These are phyloP conservation scores for Microcebus griseorufus DNA, from an alignment of 2,113 vertebrate species.

Conservation along the genomic window DNA sequence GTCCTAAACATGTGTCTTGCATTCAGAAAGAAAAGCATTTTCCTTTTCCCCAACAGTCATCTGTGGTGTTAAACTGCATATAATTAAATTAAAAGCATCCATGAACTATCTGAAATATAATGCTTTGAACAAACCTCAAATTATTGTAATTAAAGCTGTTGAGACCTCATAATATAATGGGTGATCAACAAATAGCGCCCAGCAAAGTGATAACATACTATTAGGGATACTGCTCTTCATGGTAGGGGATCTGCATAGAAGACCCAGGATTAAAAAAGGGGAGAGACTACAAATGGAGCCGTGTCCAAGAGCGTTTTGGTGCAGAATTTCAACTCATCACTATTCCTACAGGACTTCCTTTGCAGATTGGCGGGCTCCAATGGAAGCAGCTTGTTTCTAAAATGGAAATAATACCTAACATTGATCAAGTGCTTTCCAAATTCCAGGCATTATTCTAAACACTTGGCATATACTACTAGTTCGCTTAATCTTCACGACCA, in stretches of 20 bases:
- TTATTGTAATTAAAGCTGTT: conserved; percentile 81
- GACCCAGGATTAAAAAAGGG: conserved; percentile 50
- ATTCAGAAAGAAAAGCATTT: conserved; percentile 60
- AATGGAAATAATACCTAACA: background rate
- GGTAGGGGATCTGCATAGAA: conserved; percentile 43
- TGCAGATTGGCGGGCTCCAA: background rate
- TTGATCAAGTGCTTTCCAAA: background rate
- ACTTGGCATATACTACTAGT: background rate
- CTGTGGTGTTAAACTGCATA: conserved; percentile 48
- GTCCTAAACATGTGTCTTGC: conserved; percentile 59
- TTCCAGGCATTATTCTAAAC: background rate
- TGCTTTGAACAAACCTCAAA: conserved; percentile 77
- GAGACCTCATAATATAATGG: conserved; percentile 73
- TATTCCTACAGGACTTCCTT: background rate
- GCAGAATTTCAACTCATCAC: background rate
- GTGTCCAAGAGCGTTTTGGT: background rate
- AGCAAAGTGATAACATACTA: conserved; percentile 73
- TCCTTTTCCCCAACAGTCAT: conserved; percentile 45
- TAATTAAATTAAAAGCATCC: conserved; percentile 74
- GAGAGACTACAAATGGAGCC: background rate
- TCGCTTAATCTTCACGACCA: fast-evolving
- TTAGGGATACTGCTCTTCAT: conserved; percentile 52
- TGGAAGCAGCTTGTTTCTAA: background rate
- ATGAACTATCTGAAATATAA: conserved; percentile 75
- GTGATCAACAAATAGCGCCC: conserved; percentile 77